phyloP scores from a whole-genome alignment of 2,113 vertebrate genomes.

The Pseudorhombus dupliciocellatus region DNA sequence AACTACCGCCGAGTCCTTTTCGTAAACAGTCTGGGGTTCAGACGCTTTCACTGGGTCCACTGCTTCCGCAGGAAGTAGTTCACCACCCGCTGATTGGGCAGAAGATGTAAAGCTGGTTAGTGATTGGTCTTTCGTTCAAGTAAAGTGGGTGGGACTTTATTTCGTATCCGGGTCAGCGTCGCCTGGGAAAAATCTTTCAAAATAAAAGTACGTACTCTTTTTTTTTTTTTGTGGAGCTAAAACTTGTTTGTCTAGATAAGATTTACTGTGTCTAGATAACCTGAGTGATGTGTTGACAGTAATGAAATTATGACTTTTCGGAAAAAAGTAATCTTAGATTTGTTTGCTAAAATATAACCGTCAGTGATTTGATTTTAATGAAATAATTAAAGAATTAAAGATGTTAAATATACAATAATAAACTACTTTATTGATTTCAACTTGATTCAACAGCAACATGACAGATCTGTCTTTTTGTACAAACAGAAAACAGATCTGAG shows the following conservation, averaged over 20 bases:
- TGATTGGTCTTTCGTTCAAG: slow-evolving; percentile 31
- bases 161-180: slow-evolving; percentile 52
- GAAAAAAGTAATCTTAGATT: background rate
- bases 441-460: slow-evolving; percentile 12
- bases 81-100: slow-evolving; percentile 30
- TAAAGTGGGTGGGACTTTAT: slow-evolving; percentile 8
- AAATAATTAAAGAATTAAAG: background rate
- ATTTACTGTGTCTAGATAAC: too few relatives aligned
- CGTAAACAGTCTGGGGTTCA: background rate
- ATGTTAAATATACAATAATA: slow-evolving; percentile 35
- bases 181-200: background rate
- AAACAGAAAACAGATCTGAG: slow-evolving; percentile 8
- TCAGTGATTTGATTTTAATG: background rate
- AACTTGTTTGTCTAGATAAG: background rate
- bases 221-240: background rate
- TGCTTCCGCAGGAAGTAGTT: slow-evolving; percentile 1
- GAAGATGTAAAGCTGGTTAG: accelerated
- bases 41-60: background rate
- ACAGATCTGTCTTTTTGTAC: slow-evolving; percentile 19
- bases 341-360: too few relatives aligned
- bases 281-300: background rate
- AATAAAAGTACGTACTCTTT: background rate
- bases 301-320: background rate
- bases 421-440: slow-evolving; percentile 54
- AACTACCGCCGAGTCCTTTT: background rate